Percentiles rank a stretch among this genome's conserved stretches.
Evolutionary conservation across 2,113 vertebrate species (phyloP).

Genomic region (Mesoclemmys tuberculata): DNA sequence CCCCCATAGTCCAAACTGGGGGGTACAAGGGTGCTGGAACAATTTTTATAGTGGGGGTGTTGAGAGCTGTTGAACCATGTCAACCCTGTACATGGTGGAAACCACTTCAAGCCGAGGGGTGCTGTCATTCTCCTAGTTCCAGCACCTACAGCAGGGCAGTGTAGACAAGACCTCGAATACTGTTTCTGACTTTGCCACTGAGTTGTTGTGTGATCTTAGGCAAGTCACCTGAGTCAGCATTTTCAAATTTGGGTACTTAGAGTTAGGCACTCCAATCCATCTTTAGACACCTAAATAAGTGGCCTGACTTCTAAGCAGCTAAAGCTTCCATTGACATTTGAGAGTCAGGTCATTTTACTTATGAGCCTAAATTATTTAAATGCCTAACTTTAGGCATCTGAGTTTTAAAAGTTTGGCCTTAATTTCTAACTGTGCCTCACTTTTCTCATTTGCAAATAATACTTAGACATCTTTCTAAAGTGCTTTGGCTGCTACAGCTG

Average conservation of each 20-base stretch:
- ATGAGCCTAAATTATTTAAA: background rate
- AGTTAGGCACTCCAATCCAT: background rate
- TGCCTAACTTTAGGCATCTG: background rate
- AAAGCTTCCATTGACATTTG: background rate
- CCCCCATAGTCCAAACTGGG: too few relatives aligned
- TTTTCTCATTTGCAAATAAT: background rate
- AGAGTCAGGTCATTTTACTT: background rate
- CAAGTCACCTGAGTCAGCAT: background rate
- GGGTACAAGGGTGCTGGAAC: too few relatives aligned
- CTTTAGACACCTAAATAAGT: background rate
- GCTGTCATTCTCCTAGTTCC: too few relatives aligned
- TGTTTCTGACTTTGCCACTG: background rate
- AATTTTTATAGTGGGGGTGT: too few relatives aligned
- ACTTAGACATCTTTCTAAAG: background rate
- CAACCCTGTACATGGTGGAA: too few relatives aligned
- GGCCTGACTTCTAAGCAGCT: background rate
- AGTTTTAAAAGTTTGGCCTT: background rate
- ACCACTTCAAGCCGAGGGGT: too few relatives aligned
- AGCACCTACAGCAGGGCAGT: too few relatives aligned
- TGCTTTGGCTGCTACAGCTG: background rate
- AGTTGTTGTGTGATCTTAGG: background rate
- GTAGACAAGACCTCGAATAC: background rate
- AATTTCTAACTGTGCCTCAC: background rate
- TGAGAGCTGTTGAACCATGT: too few relatives aligned
- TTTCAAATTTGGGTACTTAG: background rate